Conservation (phyloP, 1,140 invertebrate species). For the Meloidogyne chitwoodi region DNA sequence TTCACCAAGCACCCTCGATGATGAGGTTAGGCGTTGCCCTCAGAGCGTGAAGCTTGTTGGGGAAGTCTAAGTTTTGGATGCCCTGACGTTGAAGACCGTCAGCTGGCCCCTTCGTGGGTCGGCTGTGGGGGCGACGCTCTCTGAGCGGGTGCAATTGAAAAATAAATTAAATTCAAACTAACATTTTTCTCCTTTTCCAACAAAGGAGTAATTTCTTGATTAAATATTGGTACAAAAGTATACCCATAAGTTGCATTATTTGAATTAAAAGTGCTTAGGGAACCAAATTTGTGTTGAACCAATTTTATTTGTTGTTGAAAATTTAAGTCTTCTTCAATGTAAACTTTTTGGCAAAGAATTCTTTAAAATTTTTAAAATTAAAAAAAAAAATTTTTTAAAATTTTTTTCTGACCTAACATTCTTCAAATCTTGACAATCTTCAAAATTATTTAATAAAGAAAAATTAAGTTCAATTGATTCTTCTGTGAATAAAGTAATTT, state of each 20-base stretch:
- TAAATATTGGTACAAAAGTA: constrained; percentile 11
- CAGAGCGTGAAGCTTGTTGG: constrained; percentile 14
- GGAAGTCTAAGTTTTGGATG: neutral
- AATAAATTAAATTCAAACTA: neutral
- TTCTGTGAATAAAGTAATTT: neutral
- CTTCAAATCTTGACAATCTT: neutral
- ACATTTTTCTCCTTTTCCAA: neutral
- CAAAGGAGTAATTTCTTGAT: neutral
- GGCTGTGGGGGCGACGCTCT: neutral
- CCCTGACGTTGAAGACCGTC: neutral
- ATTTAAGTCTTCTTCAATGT: neutral
- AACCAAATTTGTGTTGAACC: constrained; percentile 1
- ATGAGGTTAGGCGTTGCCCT: constrained; percentile 14
- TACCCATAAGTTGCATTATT: neutral
- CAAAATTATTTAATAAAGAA: neutral
- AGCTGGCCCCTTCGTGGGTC: neutral
- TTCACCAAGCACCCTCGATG: constrained; percentile 18
- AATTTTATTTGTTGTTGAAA: neutral
- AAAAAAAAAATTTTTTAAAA: neutral
- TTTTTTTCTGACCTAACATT: neutral
- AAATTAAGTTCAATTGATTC: neutral
- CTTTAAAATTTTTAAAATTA: neutral
- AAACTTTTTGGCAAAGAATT: constrained; percentile 13
- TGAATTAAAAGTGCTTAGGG: neutral
- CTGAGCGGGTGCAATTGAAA: neutral